phyloP scores from a whole-genome alignment of 2,113 vertebrate genomes.

The Hemicordylus capensis region DNA sequence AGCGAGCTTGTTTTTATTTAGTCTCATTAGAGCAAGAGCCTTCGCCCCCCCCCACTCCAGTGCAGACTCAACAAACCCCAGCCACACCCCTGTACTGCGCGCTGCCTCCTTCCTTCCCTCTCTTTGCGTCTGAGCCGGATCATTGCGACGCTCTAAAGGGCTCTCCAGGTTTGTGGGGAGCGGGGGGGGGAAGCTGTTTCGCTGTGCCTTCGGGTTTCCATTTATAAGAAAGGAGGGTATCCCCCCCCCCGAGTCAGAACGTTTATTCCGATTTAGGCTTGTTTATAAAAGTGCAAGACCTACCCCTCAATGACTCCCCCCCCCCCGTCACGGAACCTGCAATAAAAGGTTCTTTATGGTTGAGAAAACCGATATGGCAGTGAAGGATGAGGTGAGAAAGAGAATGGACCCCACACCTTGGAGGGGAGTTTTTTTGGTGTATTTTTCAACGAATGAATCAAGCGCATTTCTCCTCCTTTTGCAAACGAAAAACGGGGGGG shows the following conservation, averaged over 20 bases:
- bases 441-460: too few relatives aligned
- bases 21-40: neutral
- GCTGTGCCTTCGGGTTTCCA: neutral
- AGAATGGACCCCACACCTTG: neutral
- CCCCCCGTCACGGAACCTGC: neutral
- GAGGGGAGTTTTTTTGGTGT: too few relatives aligned
- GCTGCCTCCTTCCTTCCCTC: neutral
- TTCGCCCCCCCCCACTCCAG: neutral
- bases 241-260: too few relatives aligned
- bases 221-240: neutral
- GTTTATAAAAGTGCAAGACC: neutral
- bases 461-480: neutral
- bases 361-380: neutral
- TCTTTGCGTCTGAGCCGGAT: neutral
- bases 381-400: slow-evolving; percentile 17
- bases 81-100: slow-evolving; percentile 10
- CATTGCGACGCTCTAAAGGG: neutral
- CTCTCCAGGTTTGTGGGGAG: too few relatives aligned
- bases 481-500: neutral
- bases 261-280: too few relatives aligned
- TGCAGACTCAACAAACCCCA: neutral
- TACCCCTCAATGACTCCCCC: neutral
- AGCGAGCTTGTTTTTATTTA: neutral
- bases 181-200: neutral
- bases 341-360: neutral